These are phyloP conservation scores for Alethe diademata DNA, from an alignment of 2,113 vertebrate genomes.

Conservation along the genomic window DNA sequence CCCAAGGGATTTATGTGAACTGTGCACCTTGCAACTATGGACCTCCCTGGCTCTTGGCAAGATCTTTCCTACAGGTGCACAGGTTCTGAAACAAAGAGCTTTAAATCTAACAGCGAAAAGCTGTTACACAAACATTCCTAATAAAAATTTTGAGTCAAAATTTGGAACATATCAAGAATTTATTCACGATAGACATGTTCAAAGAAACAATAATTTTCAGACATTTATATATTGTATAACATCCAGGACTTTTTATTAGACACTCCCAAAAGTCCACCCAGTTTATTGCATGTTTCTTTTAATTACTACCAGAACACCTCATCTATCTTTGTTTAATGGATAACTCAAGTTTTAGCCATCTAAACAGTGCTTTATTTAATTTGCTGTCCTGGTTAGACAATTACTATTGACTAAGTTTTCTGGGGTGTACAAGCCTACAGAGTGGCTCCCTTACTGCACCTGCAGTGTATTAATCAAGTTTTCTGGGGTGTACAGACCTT, in stretches of 20 bases:
- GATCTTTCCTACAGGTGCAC: not conserved
- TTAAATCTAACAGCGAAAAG: not conserved
- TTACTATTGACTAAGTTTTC: not conserved
- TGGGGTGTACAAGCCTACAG: not conserved
- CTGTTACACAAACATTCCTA: not conserved
- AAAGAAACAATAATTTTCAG: not conserved
- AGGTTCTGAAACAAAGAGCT: not conserved
- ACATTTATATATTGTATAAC: not conserved
- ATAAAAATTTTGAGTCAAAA: not conserved
- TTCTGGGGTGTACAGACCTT: not conserved
- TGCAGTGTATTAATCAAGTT: not conserved
- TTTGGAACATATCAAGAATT: fast-evolving
- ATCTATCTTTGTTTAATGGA: not conserved
- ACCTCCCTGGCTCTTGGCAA: not conserved
- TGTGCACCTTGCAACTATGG: not conserved
- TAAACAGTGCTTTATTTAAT: not conserved
- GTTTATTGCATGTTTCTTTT: not conserved
- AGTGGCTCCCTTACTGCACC: not conserved
- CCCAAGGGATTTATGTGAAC: not conserved
- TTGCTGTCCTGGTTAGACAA: not conserved
- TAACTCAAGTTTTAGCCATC: not conserved
- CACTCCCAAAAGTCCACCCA: not conserved
- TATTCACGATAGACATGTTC: not conserved
- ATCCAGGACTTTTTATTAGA: not conserved
- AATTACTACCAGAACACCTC: not conserved